Evolutionary conservation across 2,113 vertebrate species (phyloP).

Genomic region (Ophthalmolycus amberensis): DNA sequence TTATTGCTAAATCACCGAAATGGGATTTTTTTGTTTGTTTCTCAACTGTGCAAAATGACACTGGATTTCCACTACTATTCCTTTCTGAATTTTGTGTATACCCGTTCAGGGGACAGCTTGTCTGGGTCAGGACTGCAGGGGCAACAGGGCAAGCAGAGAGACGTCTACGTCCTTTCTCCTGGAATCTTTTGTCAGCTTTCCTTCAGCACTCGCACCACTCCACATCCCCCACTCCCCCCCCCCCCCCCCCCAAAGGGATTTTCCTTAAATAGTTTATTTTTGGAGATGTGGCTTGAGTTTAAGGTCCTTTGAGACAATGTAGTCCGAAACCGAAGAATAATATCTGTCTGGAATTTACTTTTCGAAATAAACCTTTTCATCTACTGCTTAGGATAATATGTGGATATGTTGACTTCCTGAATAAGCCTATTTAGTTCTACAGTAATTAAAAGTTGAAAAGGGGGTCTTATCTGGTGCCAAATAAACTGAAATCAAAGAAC

Average conservation of each 20-base stretch:
- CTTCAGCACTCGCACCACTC: not conserved
- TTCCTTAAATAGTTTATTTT: not conserved
- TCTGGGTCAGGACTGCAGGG: slow-evolving; percentile 3
- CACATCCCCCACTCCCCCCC: not conserved
- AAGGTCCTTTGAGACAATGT: slow-evolving; percentile 9
- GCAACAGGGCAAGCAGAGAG: not conserved
- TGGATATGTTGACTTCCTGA: not conserved
- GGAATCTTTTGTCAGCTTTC: not conserved
- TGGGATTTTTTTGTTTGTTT: slow-evolving; percentile 20
- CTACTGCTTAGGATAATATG: not conserved
- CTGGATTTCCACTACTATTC: not conserved
- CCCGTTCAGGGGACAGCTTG: not conserved
- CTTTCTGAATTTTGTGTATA: not conserved
- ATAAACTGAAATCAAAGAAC: slow-evolving; percentile 9
- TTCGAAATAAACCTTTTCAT: not conserved
- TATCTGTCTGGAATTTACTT: not conserved
- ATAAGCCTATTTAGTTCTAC: not conserved
- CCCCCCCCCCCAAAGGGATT: not conserved
- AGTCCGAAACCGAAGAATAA: not conserved
- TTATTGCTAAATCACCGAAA: slow-evolving; percentile 34
- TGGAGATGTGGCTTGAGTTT: not conserved
- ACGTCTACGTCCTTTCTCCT: not conserved
- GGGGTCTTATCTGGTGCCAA: slow-evolving; percentile 19
- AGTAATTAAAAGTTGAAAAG: slow-evolving; percentile 35
- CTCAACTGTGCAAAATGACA: not conserved